A percentile compares a stretch with the other conserved stretches of the same genome.
These are phyloP conservation scores for Phrynocephalus versicolor DNA, from an alignment of 2,113 vertebrate species.

Conservation along the genomic window DNA sequence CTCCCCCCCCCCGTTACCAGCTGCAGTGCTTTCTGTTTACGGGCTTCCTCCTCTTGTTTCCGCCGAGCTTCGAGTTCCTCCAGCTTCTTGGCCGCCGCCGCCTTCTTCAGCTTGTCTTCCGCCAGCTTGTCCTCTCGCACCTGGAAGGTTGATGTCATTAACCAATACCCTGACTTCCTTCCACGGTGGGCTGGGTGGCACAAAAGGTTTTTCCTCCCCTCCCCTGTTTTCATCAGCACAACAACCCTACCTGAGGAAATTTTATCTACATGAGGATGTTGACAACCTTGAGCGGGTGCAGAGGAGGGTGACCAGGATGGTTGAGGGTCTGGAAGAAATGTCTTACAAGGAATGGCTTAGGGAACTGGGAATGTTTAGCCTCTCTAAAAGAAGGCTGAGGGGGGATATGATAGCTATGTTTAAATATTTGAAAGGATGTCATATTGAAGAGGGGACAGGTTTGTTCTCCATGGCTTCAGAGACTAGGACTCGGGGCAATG, in stretches of 20 bases:
- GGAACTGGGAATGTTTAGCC: no score
- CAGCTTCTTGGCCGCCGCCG: conserved; percentile 80
- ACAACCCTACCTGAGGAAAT: background rate
- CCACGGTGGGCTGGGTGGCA: background rate
- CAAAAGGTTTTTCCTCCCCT: background rate
- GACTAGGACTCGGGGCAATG: no score
- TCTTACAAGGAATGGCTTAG: no score
- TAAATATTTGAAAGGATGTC: no score
- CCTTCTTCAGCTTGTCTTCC: conserved; percentile 90
- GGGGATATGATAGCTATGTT: no score
- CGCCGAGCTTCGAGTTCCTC: conserved; percentile 86
- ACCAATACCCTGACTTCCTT: background rate
- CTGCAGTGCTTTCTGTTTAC: conserved; percentile 82
- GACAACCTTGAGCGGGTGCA: no score
- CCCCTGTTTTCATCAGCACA: background rate
- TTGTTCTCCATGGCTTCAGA: no score
- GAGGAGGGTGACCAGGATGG: no score
- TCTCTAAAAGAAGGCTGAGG: no score
- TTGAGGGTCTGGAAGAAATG: no score
- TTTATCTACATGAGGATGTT: no score
- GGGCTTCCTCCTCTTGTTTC: conserved; percentile 86
- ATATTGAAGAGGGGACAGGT: no score
- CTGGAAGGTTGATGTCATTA: conserved; percentile 45
- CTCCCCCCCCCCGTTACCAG: conserved; percentile 66
- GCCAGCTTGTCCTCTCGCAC: conserved; percentile 83